A percentile compares a stretch with the other conserved stretches of the same genome.
Conservation (phyloP, 2,888 invertebrate species). For the Melinaea marsaeus region DNA sequence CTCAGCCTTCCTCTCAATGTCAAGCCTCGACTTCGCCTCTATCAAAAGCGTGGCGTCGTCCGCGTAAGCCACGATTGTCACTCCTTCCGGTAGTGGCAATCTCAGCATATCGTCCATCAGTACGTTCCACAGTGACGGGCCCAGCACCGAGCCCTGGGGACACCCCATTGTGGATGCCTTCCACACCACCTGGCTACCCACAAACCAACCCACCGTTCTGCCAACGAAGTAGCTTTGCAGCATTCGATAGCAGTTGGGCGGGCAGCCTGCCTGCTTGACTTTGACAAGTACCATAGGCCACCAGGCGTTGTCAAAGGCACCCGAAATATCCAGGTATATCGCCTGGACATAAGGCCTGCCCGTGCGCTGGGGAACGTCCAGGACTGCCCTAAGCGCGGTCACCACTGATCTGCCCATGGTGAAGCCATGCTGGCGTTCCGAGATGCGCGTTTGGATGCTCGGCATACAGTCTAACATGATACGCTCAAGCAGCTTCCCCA, state of each 20-base stretch:
- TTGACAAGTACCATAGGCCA: slow-evolving; percentile 39
- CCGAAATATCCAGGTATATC: slow-evolving; percentile 38
- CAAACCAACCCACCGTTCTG: slow-evolving; percentile 18
- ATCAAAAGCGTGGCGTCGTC: no score
- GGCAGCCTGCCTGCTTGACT: no score
- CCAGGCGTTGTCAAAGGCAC: slow-evolving; percentile 41
- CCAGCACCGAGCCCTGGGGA: slow-evolving; percentile 27
- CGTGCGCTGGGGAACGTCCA: not conserved
- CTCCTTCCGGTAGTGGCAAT: slow-evolving; percentile 6
- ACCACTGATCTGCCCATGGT: slow-evolving; percentile 35
- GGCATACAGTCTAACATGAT: slow-evolving; percentile 33
- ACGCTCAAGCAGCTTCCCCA: slow-evolving; percentile 33
- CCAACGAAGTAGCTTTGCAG: slow-evolving; percentile 15
- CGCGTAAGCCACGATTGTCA: slow-evolving; percentile 16
- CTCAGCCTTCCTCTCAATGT: no score
- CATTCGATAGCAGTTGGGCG: no score
- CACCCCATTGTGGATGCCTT: slow-evolving; percentile 28
- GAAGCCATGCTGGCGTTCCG: slow-evolving; percentile 41
- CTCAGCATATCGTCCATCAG: slow-evolving; percentile 15
- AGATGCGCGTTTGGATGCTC: slow-evolving; percentile 11
- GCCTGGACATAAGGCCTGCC: slow-evolving; percentile 32
- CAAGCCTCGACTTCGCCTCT: no score
- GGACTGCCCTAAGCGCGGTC: slow-evolving; percentile 28
- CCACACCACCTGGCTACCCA: slow-evolving; percentile 20
- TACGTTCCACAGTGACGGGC: slow-evolving; percentile 18